phyloP scores from a whole-genome alignment of 2,888 invertebrate species.

The Dyspetes luteomarginatus region DNA sequence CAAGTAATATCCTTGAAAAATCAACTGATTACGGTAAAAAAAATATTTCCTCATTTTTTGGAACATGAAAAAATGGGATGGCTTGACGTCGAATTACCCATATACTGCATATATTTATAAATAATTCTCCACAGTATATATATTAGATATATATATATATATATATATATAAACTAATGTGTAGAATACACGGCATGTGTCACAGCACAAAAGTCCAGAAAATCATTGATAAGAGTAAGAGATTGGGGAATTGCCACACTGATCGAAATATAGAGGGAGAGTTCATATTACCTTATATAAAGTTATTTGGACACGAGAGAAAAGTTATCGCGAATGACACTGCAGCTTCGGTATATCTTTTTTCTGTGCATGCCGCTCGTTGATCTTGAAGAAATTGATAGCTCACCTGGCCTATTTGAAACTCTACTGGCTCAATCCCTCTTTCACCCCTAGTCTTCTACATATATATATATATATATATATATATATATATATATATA shows the following conservation, averaged over 20 bases:
- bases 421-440: background rate
- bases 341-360: background rate
- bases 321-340: background rate
- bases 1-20: too few relatives aligned
- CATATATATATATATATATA: background rate
- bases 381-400: background rate
- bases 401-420: background rate
- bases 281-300: background rate
- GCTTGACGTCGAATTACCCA: too few relatives aligned
- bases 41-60: too few relatives aligned
- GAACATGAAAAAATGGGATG: too few relatives aligned
- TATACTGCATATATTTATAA: too few relatives aligned
- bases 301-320: background rate
- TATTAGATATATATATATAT: background rate
- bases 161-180: background rate
- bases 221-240: constrained; percentile 44
- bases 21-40: too few relatives aligned
- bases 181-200: background rate
- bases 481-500: constrained; percentile 21
- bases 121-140: too few relatives aligned
- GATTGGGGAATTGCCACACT: constrained; percentile 12
- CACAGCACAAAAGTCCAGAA: background rate
- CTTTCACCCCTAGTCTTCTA: too few relatives aligned
- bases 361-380: background rate
- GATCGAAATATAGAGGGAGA: background rate